Base-by-base conservation (phyloP, 2,113 vertebrate genomes). In the Scomber japonicus region DNA sequence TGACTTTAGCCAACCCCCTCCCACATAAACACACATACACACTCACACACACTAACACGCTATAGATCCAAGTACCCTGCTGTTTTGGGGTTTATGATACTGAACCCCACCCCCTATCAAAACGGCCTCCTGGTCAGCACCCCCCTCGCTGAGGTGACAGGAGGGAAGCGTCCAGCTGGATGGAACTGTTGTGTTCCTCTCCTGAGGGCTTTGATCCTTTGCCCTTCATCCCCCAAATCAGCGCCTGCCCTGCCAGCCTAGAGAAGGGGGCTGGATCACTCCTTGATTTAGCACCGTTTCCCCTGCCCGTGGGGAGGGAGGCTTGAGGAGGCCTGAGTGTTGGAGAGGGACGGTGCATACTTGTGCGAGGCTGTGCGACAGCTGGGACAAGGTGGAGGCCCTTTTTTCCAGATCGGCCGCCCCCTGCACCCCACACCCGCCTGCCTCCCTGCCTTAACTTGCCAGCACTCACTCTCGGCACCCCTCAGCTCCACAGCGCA, bases 141-240 rank as follows among this genome's bases (percentile, higher is more conserved):
- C 83, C 86, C 35, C 75, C 78, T 86, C 57, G 6, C 66, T 60
- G 79, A 84, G 84, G 88, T 90, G 89, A 90, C 91, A 89, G 85
- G 91, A 90, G 90, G 81, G 88, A 87, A 87, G 81, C 63, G 71
- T 90, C 91, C 92, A 92, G 92, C 91, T 93, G 92, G 87, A 93
- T 81, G 83, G 46, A 84, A 67, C 88, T 92, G 85, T 88, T 92
- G 85, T 89, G 78, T 61, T 91, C 54, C 82, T 84, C 85, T 92
- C 87, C 82, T 83, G 87, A 90, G 89, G 83, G 80, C 86, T 90
- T 88, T 91, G 89, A 91, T 89, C 83, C 84, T 89, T 89, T 91
- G 83, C 79, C 85, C 89, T 87, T 88, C 78, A 81, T 84, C 82
- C 76, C 82, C 70, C 87, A 86, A 85, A 83, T 90, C 76, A 74